These are phyloP conservation scores for Pelecanoides urinatrix DNA, from an alignment of 2,113 vertebrate genomes.

Conservation along the genomic window DNA sequence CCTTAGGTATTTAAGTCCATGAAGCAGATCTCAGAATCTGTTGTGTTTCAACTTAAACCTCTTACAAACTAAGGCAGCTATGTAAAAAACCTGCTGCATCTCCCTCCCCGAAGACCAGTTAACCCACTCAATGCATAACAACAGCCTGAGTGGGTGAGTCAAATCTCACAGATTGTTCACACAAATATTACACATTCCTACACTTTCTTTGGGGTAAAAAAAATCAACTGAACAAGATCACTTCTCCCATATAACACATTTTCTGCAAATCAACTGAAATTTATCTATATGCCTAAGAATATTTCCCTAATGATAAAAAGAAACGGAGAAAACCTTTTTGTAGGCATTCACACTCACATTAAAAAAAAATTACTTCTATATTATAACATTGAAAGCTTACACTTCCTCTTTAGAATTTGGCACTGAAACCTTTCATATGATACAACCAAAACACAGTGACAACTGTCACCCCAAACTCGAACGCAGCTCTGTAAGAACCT, in stretches of 20 bases:
- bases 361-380: neutral
- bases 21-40: neutral
- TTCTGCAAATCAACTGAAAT: neutral
- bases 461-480: neutral
- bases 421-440: conserved; percentile 2
- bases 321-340: neutral
- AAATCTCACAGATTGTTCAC: conserved; percentile 17
- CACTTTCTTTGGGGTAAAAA: neutral
- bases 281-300: neutral
- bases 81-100: neutral
- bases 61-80: neutral
- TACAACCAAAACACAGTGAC: neutral
- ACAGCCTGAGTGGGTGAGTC: conserved; percentile 1
- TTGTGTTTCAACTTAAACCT: neutral
- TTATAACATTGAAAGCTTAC: neutral
- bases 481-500: neutral
- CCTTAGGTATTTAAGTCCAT: neutral
- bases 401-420: neutral
- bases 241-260: neutral
- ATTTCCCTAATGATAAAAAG: neutral
- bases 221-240: neutral
- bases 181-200: conserved; percentile 18
- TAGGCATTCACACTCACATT: neutral
- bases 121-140: neutral
- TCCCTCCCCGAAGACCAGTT: neutral